A percentile compares a stretch with the other conserved stretches of the same genome.
These are phyloP conservation scores for Hippocampus abdominalis DNA, from an alignment of 2,113 vertebrate genomes.

Conservation along the genomic window DNA sequence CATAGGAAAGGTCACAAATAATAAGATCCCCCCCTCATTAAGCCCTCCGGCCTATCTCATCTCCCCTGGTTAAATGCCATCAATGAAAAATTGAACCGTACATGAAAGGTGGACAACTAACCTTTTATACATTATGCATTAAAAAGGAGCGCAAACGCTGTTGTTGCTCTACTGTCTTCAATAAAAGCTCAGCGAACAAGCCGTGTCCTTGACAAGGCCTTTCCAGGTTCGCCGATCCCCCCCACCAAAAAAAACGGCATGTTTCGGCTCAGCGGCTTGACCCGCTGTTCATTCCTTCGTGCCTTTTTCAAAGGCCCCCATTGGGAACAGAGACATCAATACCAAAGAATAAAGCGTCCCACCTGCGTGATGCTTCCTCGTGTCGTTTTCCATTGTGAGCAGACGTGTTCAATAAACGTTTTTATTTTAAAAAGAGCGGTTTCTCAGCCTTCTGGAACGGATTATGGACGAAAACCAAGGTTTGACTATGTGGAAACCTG, in stretches of 20 bases:
- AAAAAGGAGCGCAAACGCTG: conserved; percentile 23
- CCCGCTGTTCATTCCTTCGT: neutral
- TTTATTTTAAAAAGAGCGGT: too few relatives aligned
- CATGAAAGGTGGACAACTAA: conserved; percentile 41
- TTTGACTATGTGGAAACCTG: too few relatives aligned
- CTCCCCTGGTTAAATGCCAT: conserved; percentile 29
- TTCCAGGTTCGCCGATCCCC: conserved; percentile 3
- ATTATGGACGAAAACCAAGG: too few relatives aligned
- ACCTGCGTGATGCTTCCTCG: too few relatives aligned
- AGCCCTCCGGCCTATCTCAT: neutral
- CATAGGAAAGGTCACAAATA: conserved; percentile 33
- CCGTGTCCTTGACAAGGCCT: neutral
- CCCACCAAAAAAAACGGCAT: neutral
- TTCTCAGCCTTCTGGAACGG: too few relatives aligned
- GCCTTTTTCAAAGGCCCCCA: conserved; percentile 5
- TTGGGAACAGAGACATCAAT: conserved; percentile 24
- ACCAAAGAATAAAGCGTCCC: conserved; percentile 16
- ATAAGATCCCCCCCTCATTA: neutral
- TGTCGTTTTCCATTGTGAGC: too few relatives aligned
- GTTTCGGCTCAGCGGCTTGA: conserved; percentile 9
- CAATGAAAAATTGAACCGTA: conserved; percentile 33
- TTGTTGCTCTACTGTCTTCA: conserved; percentile 13
- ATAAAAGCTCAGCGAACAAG: conserved; percentile 15
- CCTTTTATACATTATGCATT: conserved; percentile 44
- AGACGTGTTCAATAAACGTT: too few relatives aligned